These are phyloP conservation scores for Diuraphis noxia DNA, from an alignment of 1,140 invertebrate genomes.

Conservation along the genomic window DNA sequence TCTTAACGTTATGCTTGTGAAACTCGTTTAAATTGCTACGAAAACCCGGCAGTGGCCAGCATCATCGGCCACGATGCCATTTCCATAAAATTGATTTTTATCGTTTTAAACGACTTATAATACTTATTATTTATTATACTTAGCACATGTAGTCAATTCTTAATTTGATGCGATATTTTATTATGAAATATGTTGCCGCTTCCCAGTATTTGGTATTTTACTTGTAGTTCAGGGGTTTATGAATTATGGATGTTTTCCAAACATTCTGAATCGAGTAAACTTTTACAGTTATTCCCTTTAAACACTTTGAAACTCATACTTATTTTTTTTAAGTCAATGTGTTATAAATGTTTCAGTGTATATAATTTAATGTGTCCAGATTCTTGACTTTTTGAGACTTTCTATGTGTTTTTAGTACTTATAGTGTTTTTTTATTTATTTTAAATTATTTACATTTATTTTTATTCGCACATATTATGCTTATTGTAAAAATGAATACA, in stretches of 20 bases:
- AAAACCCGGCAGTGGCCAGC: too few species aligned
- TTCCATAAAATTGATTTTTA: neutral
- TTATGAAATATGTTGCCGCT: neutral
- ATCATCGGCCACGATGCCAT: too few species aligned
- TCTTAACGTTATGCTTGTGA: neutral
- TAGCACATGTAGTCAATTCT: neutral
- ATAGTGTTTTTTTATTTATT: neutral
- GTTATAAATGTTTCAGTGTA: neutral
- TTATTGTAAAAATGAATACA: too few species aligned
- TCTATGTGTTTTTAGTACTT: neutral
- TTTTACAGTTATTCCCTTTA: neutral
- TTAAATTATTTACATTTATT: too few species aligned
- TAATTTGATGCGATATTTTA: neutral
- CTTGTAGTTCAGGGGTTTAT: neutral
- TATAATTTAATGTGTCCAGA: too few species aligned
- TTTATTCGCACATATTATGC: too few species aligned
- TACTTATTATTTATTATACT: neutral
- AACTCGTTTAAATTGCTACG: too few species aligned
- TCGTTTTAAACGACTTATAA: neutral
- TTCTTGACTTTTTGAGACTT: neutral
- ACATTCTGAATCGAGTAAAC: neutral
- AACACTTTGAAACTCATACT: neutral
- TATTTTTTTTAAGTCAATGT: neutral
- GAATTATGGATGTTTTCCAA: conserved; percentile 5
- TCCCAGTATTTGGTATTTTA: neutral